Evolutionary conservation across 2,113 vertebrate genomes (phyloP), one percentile per base, ranked within the genome.

Genomic region (Chitala chitala): DNA sequence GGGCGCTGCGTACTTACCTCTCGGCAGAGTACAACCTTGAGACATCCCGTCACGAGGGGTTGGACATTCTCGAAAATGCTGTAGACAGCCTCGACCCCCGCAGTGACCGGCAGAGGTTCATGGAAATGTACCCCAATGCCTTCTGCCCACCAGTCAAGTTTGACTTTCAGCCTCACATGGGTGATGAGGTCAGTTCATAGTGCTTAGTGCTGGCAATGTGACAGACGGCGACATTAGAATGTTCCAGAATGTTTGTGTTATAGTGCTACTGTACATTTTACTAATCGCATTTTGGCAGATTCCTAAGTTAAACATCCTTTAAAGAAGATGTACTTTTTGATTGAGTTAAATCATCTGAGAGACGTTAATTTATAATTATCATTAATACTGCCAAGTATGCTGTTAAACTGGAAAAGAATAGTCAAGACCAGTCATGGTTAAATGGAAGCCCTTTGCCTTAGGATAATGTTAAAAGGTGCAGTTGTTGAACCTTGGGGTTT

Each of bases 1-100:
- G 97, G 85, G 94, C 95, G 13, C 85, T 99, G 64, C 93, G 94
- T 86, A 99, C 97, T 1, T 99, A 97, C 82, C 93, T 99, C 56
- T 99, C 97, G 50, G 97, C 97, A 2, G 97, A 99, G 71, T 95
- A 98, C 82, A 98, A 98, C 83, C 91, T 99, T 78, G 97, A 99
- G 87, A 96, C 95, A 66, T 98, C 96, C 78, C 93, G 95, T 74
- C 93, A 98, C 9, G 94, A 98, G 53, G 97, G 97, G 10, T 89
- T 99, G 84, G 97, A 98, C 88, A 96, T 99, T 71, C 94, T 99
- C 80, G 97, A 99, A 84, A 98, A 96, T 75, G 97, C 97, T 3
- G 97, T 99, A 79, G 97, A 99, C 85, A 93, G 93, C 78, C 86
- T 99, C 87, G 97, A 99, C 82, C 95, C 97, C 2, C 89, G 96